Base-by-base conservation (phyloP, 1,140 invertebrate genomes). In the Megathymus violae region DNA sequence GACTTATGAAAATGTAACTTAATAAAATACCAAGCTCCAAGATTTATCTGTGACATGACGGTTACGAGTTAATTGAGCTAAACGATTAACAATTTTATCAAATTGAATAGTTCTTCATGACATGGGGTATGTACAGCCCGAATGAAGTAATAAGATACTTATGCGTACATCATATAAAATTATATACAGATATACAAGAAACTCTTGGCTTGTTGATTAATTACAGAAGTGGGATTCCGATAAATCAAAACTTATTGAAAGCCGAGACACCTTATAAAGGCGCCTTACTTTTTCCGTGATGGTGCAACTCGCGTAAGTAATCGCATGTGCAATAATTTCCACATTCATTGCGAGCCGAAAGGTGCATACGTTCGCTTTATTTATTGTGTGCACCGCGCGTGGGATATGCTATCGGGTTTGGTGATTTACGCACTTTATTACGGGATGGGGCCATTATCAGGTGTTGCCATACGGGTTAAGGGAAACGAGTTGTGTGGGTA, bases 351-450 rank as follows among this genome's bases (percentile, higher is more conserved):
- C 41, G 36, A 47, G 11, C 47, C 22, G 15, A 56, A 48, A 41
- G 43, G 27, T 51, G 11, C 7, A 38, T 36, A 40, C 34, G 7
- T 43, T 43, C 27, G 54, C 13, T 46, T 46, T 58, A 58, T 56
- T 56, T 56, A 56, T 56, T 17, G 40, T 43, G 40, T 40, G 52
- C 22, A 31, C 51, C 7, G 51, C 43, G 52, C 52, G 52, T 56
- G 52, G 52, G 52, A n/a, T n/a, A 43, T 13, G 52, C 43, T 56
- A 56, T 56, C 52, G 22, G 11, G 52, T 56, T n/a, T n/a, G n/a
- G 40, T 56, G 52, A 56, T 56, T 44, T 56, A 56, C 16, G 40
- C 40, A 17, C 14, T 44, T 51, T 51, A 36, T 44, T 43, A 47
- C 11, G 44, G 17, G 19, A 46, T 46, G 41, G 38, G n/a, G n/a